These are phyloP conservation scores for Drosophila mauritiana DNA, from an alignment of 1,140 invertebrate species.

Conservation along the genomic window DNA sequence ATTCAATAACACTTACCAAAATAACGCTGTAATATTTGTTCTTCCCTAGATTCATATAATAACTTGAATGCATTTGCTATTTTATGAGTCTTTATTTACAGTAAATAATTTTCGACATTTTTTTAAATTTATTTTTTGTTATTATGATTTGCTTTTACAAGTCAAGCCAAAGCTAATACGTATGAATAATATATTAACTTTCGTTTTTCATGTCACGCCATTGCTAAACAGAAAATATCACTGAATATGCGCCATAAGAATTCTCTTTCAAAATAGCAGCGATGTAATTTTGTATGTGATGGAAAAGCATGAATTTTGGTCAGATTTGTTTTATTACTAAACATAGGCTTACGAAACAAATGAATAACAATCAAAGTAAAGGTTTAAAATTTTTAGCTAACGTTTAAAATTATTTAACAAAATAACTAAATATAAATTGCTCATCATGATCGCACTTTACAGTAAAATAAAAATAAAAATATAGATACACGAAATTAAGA, in stretches of 20 bases:
- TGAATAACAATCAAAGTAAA: slow-evolving; percentile 63
- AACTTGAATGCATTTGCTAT: slow-evolving; percentile 12
- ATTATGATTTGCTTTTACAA: slow-evolving; percentile 14
- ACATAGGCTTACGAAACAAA: slow-evolving; percentile 59
- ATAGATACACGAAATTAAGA: slow-evolving; percentile 5
- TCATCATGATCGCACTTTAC: slow-evolving; percentile 30
- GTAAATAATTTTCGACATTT: slow-evolving; percentile 42
- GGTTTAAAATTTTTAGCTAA: slow-evolving; percentile 59
- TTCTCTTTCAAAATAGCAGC: background rate
- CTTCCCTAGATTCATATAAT: no score
- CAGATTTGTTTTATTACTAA: slow-evolving; percentile 60
- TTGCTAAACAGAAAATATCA: slow-evolving; percentile 59
- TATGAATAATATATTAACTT: slow-evolving; percentile 15
- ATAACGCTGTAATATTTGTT: no score
- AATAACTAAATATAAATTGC: slow-evolving; percentile 57
- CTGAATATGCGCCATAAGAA: slow-evolving; percentile 32
- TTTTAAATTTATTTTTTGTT: slow-evolving; percentile 17
- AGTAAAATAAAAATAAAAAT: slow-evolving; percentile 12
- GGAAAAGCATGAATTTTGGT: slow-evolving; percentile 39
- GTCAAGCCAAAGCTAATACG: slow-evolving; percentile 56
- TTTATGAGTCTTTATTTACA: slow-evolving; percentile 35
- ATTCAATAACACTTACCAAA: no score
- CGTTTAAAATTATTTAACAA: slow-evolving; percentile 79
- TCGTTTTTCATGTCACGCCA: slow-evolving; percentile 1
- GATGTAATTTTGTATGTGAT: background rate